phyloP scores from a whole-genome alignment of 1,140 invertebrate species.

The Littorina saxatilis region DNA sequence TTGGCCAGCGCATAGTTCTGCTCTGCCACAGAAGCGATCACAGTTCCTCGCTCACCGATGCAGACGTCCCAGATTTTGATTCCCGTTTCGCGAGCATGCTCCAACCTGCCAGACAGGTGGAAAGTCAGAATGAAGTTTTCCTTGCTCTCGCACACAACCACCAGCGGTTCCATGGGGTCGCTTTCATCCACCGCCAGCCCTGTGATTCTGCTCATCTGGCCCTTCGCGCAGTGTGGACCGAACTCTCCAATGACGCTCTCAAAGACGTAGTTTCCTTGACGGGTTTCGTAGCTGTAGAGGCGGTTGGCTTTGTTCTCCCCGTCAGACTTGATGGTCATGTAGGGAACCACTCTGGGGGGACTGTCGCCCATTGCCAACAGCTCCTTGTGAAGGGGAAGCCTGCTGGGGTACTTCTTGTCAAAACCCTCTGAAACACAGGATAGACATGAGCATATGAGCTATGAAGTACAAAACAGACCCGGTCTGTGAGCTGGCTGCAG shows the following conservation, averaged over 20 bases:
- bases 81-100: background rate
- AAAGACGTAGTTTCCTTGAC: conserved; percentile 4
- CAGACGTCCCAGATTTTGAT: conserved; percentile 7
- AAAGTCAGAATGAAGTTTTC: conserved; percentile 3
- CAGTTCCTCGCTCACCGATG: background rate
- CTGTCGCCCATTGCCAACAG: background rate
- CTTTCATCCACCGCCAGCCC: conserved; percentile 29
- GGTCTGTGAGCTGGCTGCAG: too few species aligned
- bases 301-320: background rate
- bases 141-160: background rate
- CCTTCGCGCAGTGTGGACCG: background rate
- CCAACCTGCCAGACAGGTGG: background rate
- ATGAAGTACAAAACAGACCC: too few species aligned
- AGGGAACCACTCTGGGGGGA: background rate
- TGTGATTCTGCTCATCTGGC: conserved; percentile 1
- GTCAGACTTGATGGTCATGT: background rate
- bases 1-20: conserved; percentile 17
- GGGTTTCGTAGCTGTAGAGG: background rate
- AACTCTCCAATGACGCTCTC: conserved; percentile 1
- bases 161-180: background rate
- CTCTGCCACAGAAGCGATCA: conserved; percentile 14
- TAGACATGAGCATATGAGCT: too few species aligned
- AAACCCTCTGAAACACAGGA: too few species aligned
- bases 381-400: background rate
- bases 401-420: background rate